A percentile compares a stretch with the other conserved stretches of the same genome.
These are phyloP conservation scores for Chamaetylas fuelleborni DNA, from an alignment of 2,113 vertebrate genomes.

Conservation along the genomic window DNA sequence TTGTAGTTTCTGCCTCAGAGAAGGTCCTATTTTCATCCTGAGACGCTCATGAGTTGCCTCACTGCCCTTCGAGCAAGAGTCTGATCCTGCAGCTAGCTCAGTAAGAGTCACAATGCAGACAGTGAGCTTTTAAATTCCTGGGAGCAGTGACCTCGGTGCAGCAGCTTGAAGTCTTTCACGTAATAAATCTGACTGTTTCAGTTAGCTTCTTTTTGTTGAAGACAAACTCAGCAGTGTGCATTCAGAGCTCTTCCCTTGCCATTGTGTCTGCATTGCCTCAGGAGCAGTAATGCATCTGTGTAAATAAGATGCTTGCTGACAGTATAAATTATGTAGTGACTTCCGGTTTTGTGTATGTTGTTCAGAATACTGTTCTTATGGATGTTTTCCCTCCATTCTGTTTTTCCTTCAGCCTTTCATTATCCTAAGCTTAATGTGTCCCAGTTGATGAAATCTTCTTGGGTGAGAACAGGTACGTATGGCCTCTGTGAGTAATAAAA, in stretches of 20 bases:
- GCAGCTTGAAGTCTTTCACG: neutral
- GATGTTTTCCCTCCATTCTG: neutral
- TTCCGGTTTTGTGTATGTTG: slow-evolving; percentile 2
- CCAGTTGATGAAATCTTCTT: slow-evolving; percentile 89
- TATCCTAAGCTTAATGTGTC: slow-evolving; percentile 93
- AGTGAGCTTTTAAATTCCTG: neutral
- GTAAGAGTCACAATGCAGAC: neutral
- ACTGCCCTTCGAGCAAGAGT: neutral
- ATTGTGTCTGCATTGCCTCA: neutral
- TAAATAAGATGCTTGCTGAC: slow-evolving; percentile 38
- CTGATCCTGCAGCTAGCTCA: neutral
- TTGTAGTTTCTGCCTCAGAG: neutral
- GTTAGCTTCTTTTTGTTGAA: neutral
- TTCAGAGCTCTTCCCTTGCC: neutral
- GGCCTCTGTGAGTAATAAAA: neutral
- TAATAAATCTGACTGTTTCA: slow-evolving; percentile 23
- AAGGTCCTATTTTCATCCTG: neutral
- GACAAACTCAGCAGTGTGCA: neutral
- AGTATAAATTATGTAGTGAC: slow-evolving; percentile 33
- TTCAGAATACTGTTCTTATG: neutral
- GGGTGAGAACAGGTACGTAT: slow-evolving; percentile 92
- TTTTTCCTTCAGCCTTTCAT: slow-evolving; percentile 82
- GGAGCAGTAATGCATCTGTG: neutral
- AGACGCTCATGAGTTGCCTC: neutral
- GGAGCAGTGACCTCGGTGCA: neutral